phyloP scores from a whole-genome alignment of 2,797 vertebrate genomes.

The Cynodonichthys magdalenae region DNA sequence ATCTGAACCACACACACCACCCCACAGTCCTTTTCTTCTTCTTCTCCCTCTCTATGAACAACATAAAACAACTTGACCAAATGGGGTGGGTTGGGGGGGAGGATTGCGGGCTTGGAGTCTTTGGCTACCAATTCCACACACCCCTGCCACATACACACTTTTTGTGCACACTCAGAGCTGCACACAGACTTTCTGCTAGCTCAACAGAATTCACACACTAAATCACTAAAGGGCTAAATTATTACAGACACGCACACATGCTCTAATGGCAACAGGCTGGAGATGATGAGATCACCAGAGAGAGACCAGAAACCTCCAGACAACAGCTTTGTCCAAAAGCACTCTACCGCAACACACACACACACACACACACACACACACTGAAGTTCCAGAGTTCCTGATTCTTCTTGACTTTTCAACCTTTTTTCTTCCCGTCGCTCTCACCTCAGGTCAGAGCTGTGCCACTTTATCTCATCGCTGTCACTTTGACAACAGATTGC shows the following conservation, averaged over 20 bases:
- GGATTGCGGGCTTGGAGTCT: conserved; percentile 74
- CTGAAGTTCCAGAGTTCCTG: conserved; percentile 17
- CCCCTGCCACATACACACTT: conserved; percentile 33
- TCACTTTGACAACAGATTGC: background rate
- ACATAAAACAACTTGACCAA: conserved; percentile 72
- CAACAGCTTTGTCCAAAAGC: conserved; percentile 78
- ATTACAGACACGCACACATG: conserved; percentile 62
- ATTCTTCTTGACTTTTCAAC: conserved; percentile 3
- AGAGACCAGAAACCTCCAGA: conserved; percentile 80
- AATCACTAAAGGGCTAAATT: conserved; percentile 75
- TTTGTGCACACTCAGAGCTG: conserved; percentile 27
- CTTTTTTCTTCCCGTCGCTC: conserved; percentile 10
- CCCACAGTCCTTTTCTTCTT: conserved; percentile 19
- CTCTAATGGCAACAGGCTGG: conserved; percentile 75
- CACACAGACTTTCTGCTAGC: conserved; percentile 70
- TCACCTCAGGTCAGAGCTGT: conserved; percentile 4
- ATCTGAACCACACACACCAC: conserved; percentile 43
- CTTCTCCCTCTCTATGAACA: conserved; percentile 51
- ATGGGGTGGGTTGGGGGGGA: conserved; percentile 72
- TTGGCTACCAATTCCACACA: conserved; percentile 65
- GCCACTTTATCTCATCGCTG: background rate
- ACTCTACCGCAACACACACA: conserved; percentile 43
- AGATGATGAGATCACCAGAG: conserved; percentile 83
- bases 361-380: conserved; percentile 26
- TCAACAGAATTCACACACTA: conserved; percentile 78